These are phyloP conservation scores for Rhadina sibilatrix DNA, from an alignment of 2,113 vertebrate genomes.

Conservation along the genomic window DNA sequence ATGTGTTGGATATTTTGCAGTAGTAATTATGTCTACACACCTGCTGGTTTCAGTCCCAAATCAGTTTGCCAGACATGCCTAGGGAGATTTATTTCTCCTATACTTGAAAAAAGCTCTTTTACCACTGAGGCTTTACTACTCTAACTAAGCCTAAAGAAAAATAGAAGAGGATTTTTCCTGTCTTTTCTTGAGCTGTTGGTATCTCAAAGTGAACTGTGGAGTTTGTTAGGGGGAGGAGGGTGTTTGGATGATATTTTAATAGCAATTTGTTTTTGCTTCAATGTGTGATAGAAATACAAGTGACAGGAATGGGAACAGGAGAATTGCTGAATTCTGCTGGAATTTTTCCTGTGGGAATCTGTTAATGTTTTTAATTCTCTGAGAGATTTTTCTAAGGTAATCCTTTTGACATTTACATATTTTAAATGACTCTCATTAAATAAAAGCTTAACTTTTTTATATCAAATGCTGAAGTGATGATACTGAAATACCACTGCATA, in stretches of 20 bases:
- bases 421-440: conserved; percentile 56
- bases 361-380: conserved; percentile 60
- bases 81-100: conserved; percentile 67
- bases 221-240: neutral
- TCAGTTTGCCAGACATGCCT: conserved; percentile 62
- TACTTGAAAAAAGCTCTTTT: conserved; percentile 52
- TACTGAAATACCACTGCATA: neutral
- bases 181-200: neutral
- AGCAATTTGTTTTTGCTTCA: conserved; percentile 67
- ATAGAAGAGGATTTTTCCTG: conserved; percentile 5
- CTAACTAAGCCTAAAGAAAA: conserved; percentile 7
- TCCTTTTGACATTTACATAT: conserved; percentile 62
- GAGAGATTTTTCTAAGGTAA: conserved; percentile 58
- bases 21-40: conserved; percentile 66
- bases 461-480: conserved; percentile 23
- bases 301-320: conserved; percentile 68
- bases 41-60: conserved; percentile 45
- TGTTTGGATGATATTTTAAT: conserved; percentile 57
- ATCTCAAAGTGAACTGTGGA: neutral
- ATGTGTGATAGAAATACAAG: conserved; percentile 68
- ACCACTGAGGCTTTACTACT: neutral
- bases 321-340: conserved; percentile 62
- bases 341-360: conserved; percentile 71
- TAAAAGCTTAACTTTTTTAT: conserved; percentile 35
- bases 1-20: conserved; percentile 36